phyloP scores from a whole-genome alignment of 2,797 vertebrate species.

The Siniperca scherzeri region DNA sequence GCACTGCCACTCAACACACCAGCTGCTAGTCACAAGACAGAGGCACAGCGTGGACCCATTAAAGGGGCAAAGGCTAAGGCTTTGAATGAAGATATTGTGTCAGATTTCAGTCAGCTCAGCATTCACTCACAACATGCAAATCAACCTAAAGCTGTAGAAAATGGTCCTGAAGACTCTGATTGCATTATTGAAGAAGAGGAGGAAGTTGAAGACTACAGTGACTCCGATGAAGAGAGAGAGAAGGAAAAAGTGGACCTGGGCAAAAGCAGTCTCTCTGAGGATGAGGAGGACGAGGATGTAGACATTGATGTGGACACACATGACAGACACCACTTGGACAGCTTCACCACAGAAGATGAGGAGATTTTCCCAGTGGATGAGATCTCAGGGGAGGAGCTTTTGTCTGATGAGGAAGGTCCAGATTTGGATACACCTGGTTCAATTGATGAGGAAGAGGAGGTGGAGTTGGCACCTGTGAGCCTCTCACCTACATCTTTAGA shows the following conservation, averaged over 20 bases:
- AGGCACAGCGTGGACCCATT: slow-evolving; percentile 17
- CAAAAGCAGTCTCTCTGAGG: slow-evolving; percentile 81
- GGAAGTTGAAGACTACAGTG: slow-evolving; percentile 84
- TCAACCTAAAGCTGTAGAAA: slow-evolving; percentile 42
- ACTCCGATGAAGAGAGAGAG: slow-evolving; percentile 85
- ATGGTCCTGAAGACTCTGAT: slow-evolving; percentile 84
- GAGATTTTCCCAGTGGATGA: slow-evolving; percentile 85
- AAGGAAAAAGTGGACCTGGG: slow-evolving; percentile 77
- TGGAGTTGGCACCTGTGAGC: slow-evolving; percentile 34
- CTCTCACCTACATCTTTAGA: slow-evolving; percentile 30
- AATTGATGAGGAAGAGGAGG: slow-evolving; percentile 77
- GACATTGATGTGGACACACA: slow-evolving; percentile 75
- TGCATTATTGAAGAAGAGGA: slow-evolving; percentile 87
- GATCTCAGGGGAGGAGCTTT: slow-evolving; percentile 87
- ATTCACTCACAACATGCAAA: slow-evolving; percentile 45
- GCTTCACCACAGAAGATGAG: slow-evolving; percentile 83
- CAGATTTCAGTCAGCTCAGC: slow-evolving; percentile 62
- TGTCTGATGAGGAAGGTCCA: slow-evolving; percentile 89
- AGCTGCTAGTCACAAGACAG: slow-evolving; percentile 61
- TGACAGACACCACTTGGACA: slow-evolving; percentile 71
- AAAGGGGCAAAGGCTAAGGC: slow-evolving; percentile 23
- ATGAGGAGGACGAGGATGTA: slow-evolving; percentile 76
- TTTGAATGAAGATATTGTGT: slow-evolving; percentile 44
- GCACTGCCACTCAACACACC: slow-evolving; percentile 87
- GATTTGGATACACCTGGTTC: slow-evolving; percentile 75